Base-by-base conservation (phyloP, 2,113 vertebrate species). In the Silurus glanis region DNA sequence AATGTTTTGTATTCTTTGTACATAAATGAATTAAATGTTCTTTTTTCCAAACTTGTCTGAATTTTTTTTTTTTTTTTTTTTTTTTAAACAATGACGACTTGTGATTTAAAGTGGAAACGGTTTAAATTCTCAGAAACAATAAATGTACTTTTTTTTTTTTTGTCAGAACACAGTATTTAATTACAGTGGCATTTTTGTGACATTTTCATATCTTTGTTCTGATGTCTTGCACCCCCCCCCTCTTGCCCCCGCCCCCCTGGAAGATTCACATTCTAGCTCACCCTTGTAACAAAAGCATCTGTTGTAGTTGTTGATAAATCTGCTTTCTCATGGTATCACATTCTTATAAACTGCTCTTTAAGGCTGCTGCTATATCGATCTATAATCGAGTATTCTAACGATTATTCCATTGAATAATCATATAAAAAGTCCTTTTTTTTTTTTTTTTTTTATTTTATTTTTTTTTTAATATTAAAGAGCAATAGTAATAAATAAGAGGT, bases 1-100 rank as follows among this genome's bases (percentile, higher is more conserved):
- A 58, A 51, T 67, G 14, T 94, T 95, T 95, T 95, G 87, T 94
- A 94, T 93, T 92, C 86, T 92, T 93, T 95, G 93, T 95, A 95
- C 92, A 94, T 94, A 93, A 86, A 90, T 88, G 16, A 90, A 93
- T 93, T 93, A 93, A 94, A 95, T 79, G 71, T 75, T 78, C 5
- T 53, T 82, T 74, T 76, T 64, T 78, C 28, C 45, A 17, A 59
- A n/a, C 7, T 25, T 61, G 56, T 58, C 21, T 14, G 25, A 47
- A 12, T 3, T 0, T 82, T 21, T 14, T 76, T 49, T 53, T 71
- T 47, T 53, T n/a, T n/a, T 3, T 0, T 82, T 21, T 14, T 76
- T 49, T 53, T 71, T 47, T 53, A 12, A 37, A 81, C 5, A 47
- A 12, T 81, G n/a, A 45, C 5, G 0, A 6, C 17, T 74, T 49